Base-by-base conservation (phyloP, 2,888 invertebrate species). In the Calephelis perditalis region DNA sequence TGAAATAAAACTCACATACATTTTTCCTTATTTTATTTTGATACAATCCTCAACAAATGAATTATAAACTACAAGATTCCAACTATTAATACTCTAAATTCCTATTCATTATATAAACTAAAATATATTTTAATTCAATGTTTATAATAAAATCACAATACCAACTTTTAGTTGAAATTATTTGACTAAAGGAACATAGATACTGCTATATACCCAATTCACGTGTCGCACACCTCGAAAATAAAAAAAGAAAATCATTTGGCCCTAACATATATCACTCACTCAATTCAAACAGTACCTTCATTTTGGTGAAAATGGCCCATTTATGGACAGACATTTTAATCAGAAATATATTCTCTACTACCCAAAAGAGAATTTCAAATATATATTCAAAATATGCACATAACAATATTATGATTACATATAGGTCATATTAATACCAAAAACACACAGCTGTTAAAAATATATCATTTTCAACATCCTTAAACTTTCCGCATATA, bases 111-210 rank as follows among this genome's bases (percentile, higher is more conserved):
- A 79, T 79, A 81, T 86, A 85, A 81, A 59, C 45, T 35, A 59
- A 54, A 55, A 78, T 81, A 80, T 78, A 74, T 76, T 82, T 81
- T 81, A 82, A 81, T 82, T 83, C 81, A 84, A 80, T 86, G 83
- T 79, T 82, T 79, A 77, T 82, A 81, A 81, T 78, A 82, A 87
- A 87, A 90, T 88, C 88, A 89, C 89, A 89, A 84, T 82, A 83
- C 74, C 89, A 90, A 89, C 89, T 89, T 88, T 84, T 63, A 89
- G 89, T 87, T 85, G 87, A 84, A 77, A 80, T 69, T 71, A 70
- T 71, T 70, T 68, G 73, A 75, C 71, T 73, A 75, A 76, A 76
- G 73, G 76, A 74, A 76, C 75, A 72, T 70, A 52, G 49, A 10
- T 52, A 72, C 68, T 67, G 67, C 73, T 70, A 69, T 66, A 66